Conservation (phyloP, 2,888 invertebrate species). For the Cerastis leucographa region DNA sequence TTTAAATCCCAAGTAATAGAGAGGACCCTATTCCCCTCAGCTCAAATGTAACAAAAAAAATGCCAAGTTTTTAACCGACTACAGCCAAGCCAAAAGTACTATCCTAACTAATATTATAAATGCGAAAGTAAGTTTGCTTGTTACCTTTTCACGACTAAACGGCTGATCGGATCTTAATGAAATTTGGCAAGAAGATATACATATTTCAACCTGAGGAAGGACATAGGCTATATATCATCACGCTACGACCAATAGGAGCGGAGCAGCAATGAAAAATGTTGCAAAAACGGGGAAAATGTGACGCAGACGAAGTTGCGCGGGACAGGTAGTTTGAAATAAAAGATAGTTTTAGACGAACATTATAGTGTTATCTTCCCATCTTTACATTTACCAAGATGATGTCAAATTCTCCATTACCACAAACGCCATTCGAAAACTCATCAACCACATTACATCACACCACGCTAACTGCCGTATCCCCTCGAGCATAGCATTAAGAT, state of each 20-base stretch:
- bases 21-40: background rate
- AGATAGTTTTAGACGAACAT: background rate
- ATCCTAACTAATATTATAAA: too few species aligned
- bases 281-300: too few species aligned
- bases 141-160: too few species aligned
- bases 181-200: too few species aligned
- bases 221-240: too few species aligned
- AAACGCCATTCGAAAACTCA: slow-evolving; percentile 28
- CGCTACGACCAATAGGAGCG: too few species aligned
- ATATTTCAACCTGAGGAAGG: too few species aligned
- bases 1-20: background rate
- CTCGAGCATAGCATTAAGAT: slow-evolving; percentile 53
- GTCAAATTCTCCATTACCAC: slow-evolving; percentile 7
- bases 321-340: background rate
- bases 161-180: too few species aligned
- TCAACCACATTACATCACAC: slow-evolving; percentile 37
- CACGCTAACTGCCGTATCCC: slow-evolving; percentile 34
- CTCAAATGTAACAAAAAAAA: background rate
- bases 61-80: background rate
- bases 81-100: background rate
- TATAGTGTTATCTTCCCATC: background rate
- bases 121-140: too few species aligned
- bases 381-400: slow-evolving; percentile 1
- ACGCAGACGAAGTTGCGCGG: too few species aligned
- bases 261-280: too few species aligned